phyloP scores from a whole-genome alignment of 2,113 vertebrate genomes.

The Malurus elegans region DNA sequence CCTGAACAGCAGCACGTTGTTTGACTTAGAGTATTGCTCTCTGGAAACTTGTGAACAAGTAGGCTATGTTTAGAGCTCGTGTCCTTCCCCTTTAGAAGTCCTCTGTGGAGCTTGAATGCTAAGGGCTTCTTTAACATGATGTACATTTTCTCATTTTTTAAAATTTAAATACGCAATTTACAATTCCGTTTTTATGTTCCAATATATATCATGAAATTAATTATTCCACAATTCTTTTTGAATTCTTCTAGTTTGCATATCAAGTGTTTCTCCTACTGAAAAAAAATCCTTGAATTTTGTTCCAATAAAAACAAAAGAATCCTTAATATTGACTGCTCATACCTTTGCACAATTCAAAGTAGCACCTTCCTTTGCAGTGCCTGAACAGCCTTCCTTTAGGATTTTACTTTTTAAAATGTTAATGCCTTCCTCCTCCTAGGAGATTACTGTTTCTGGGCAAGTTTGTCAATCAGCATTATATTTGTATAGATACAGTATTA shows the following conservation, averaged over 20 bases:
- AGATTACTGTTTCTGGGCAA: conserved; percentile 29
- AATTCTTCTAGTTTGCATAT: conserved; percentile 53
- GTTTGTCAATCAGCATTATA: conserved; percentile 62
- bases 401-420: conserved; percentile 59
- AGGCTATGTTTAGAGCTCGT: not conserved
- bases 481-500: conserved; percentile 53
- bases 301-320: conserved; percentile 54
- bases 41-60: not conserved
- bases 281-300: conserved; percentile 45
- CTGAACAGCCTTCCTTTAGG: conserved; percentile 26
- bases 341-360: conserved; percentile 45
- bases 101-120: not conserved
- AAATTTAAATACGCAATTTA: conserved; percentile 46
- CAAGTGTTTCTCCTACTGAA: conserved; percentile 20
- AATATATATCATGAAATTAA: conserved; percentile 46
- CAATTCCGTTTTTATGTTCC: conserved; percentile 45
- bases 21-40: not conserved
- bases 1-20: not conserved
- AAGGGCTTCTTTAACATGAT: conserved; percentile 1
- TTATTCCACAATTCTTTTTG: conserved; percentile 40
- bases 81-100: conserved; percentile 13
- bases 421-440: conserved; percentile 40
- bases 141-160: conserved; percentile 6
- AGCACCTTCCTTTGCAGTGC: conserved; percentile 2
- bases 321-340: conserved; percentile 38